phyloP scores from a whole-genome alignment of 2,888 invertebrate genomes.

The Ectropis crepuscularia region DNA sequence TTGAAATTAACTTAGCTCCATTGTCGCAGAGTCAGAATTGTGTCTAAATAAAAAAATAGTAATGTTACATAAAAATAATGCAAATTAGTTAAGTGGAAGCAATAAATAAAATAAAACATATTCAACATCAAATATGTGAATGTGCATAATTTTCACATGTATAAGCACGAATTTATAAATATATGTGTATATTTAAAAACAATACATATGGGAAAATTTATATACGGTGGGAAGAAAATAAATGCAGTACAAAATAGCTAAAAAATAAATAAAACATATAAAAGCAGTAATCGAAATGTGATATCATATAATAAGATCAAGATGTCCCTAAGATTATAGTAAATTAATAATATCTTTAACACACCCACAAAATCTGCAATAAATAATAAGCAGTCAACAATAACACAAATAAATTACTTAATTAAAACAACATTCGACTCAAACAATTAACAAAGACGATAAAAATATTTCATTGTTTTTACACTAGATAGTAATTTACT shows the following conservation, averaged over 20 bases:
- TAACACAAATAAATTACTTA: constrained; percentile 55
- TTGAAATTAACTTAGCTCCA: background rate
- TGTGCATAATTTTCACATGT: no score
- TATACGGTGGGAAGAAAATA: constrained; percentile 34
- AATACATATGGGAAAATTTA: background rate
- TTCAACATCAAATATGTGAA: no score
- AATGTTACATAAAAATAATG: background rate
- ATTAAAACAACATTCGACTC: constrained; percentile 31
- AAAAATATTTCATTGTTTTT: background rate
- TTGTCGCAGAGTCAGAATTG: no score
- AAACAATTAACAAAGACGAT: constrained; percentile 20
- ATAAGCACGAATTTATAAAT: constrained; percentile 19
- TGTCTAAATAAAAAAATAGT: no score
- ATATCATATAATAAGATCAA: constrained; percentile 17
- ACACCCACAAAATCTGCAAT: constrained; percentile 57
- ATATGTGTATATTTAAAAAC: constrained; percentile 19
- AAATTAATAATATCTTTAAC: constrained; percentile 52
- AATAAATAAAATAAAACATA: no score
- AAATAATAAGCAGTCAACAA: constrained; percentile 53
- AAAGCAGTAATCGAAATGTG: background rate
- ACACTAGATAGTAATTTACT: no score
- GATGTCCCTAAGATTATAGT: constrained; percentile 17
- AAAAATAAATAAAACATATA: constrained; percentile 19
- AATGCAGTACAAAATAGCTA: background rate
- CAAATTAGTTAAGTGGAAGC: no score